A percentile compares a stretch with the other conserved stretches of the same genome.
Conservation (phyloP, 2,797 vertebrate species). For the Micromesistius poutassou region DNA sequence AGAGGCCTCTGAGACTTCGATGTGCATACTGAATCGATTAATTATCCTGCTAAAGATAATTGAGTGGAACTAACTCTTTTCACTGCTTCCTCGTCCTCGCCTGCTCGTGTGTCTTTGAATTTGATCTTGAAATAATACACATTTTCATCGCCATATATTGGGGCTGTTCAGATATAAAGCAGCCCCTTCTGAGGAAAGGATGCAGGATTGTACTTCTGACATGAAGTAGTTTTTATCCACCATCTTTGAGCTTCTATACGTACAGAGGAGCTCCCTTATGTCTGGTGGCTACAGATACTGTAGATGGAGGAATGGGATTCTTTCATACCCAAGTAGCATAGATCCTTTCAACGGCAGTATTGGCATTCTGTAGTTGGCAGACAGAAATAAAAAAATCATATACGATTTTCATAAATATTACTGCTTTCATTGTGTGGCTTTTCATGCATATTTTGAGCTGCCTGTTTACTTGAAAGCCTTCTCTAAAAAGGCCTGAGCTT, state of each 20-base stretch:
- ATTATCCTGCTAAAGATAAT: conserved; percentile 79
- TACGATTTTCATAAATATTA: neutral
- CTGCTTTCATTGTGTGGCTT: neutral
- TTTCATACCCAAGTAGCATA: neutral
- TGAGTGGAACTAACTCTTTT: conserved; percentile 71
- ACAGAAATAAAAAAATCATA: too few species aligned
- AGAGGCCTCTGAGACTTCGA: conserved; percentile 79
- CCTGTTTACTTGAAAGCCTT: neutral
- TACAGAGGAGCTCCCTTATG: neutral
- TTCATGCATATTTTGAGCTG: neutral
- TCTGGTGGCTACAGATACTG: neutral
- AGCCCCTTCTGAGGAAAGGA: neutral
- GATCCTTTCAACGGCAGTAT: neutral
- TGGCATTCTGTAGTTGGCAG: neutral
- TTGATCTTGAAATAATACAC: neutral
- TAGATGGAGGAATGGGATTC: neutral
- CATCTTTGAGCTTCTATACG: neutral
- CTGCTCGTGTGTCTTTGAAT: neutral
- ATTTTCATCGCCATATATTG: neutral
- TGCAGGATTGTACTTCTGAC: neutral
- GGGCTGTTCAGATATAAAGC: neutral
- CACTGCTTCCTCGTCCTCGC: conserved; percentile 48
- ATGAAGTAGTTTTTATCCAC: neutral
- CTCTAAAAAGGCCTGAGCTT: neutral
- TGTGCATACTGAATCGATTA: conserved; percentile 78